Percentiles rank a stretch among this genome's conserved stretches.
Conservation (phyloP, 2,888 invertebrate species). For the Apantesis nais region DNA sequence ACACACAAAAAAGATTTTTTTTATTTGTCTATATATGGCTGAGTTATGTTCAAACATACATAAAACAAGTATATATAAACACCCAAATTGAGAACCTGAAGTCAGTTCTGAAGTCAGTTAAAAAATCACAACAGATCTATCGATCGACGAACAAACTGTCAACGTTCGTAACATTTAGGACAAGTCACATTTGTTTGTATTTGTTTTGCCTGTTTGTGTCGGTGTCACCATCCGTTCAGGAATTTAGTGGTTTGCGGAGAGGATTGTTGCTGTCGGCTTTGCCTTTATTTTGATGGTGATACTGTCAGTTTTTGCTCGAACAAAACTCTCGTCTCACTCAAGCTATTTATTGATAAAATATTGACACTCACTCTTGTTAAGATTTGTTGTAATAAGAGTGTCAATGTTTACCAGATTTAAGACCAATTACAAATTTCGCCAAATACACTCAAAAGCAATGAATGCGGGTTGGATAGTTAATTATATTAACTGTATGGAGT, state of each 20-base stretch:
- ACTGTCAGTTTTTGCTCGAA: not conserved
- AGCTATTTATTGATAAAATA: not conserved
- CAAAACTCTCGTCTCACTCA: not conserved
- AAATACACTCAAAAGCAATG: not conserved
- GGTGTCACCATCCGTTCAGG: slow-evolving; percentile 1
- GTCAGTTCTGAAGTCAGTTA: too few species aligned
- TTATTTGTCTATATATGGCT: too few species aligned
- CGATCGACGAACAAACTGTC: not conserved
- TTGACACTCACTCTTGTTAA: not conserved
- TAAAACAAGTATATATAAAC: too few species aligned
- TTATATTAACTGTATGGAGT: too few species aligned
- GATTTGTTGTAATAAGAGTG: not conserved
- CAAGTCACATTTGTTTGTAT: slow-evolving; percentile 1
- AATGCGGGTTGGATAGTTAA: not conserved
- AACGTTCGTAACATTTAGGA: not conserved
- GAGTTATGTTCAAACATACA: too few species aligned
- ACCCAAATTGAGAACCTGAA: too few species aligned
- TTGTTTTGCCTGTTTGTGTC: not conserved
- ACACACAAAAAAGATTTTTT: not conserved
- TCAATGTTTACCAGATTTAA: not conserved
- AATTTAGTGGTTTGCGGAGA: not conserved
- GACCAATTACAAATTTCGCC: not conserved
- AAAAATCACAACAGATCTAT: not conserved
- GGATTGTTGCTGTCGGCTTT: not conserved
- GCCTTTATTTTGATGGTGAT: not conserved